phyloP scores from a whole-genome alignment of 2,888 invertebrate species.

The Eupithecia exiguata region DNA sequence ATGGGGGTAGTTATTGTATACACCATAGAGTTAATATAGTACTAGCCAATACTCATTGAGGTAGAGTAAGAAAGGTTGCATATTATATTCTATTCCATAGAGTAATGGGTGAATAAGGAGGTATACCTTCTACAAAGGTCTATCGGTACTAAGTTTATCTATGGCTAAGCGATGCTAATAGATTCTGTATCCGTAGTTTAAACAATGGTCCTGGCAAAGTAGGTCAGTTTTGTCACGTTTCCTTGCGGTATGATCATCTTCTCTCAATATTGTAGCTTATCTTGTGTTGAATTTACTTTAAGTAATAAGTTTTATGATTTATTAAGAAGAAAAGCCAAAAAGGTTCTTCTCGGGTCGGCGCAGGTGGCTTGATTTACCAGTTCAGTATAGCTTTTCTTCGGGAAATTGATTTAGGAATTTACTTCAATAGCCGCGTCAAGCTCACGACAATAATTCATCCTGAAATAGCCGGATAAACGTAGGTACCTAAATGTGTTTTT shows the following conservation, averaged over 20 bases:
- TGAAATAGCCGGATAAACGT: no score
- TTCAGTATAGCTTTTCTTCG: no score
- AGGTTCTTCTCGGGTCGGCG: not conserved
- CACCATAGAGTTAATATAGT: no score
- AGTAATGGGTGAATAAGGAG: not conserved
- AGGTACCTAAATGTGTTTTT: no score
- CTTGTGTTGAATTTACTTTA: not conserved
- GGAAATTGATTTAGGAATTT: no score
- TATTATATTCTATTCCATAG: not conserved
- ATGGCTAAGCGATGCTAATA: not conserved
- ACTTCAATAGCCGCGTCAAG: no score
- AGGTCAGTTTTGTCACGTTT: constrained; percentile 14
- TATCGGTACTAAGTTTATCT: not conserved
- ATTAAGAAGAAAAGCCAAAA: not conserved
- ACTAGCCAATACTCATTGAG: no score
- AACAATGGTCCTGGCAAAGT: constrained; percentile 16
- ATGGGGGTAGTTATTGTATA: no score
- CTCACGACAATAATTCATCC: no score
- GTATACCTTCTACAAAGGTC: not conserved
- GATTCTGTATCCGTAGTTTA: not conserved
- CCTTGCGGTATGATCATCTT: not conserved
- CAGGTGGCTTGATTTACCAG: not conserved
- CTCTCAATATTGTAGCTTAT: not conserved
- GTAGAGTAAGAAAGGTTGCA: not conserved
- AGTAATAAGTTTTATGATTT: not conserved